These are phyloP conservation scores for Brachionus manjavacas DNA, from an alignment of 1,140 invertebrate species.

Conservation along the genomic window DNA sequence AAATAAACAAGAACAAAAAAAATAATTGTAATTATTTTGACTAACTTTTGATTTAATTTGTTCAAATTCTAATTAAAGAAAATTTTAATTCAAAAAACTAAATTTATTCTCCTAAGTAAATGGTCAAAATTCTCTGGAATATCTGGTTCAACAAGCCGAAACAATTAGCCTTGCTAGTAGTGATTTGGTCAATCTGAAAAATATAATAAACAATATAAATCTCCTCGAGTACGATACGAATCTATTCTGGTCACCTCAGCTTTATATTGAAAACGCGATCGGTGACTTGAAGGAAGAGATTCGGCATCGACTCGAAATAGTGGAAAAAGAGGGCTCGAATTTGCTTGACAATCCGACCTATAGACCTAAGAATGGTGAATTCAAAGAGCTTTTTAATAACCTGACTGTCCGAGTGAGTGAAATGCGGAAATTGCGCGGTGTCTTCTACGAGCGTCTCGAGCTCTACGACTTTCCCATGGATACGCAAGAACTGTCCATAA, in stretches of 20 bases:
- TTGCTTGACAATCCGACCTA: slow-evolving; percentile 12
- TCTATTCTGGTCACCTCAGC: slow-evolving; percentile 35
- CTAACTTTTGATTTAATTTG: neutral
- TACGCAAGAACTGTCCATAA: slow-evolving; percentile 33
- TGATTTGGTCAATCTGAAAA: slow-evolving; percentile 41
- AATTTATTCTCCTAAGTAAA: neutral
- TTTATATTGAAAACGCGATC: slow-evolving; percentile 39
- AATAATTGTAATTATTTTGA: neutral
- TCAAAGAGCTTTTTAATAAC: neutral
- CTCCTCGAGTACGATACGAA: slow-evolving; percentile 29
- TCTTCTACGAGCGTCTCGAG: slow-evolving; percentile 37
- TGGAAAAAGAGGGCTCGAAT: slow-evolving; percentile 35
- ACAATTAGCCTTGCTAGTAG: neutral
- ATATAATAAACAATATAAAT: slow-evolving; percentile 36
- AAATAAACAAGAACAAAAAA: neutral
- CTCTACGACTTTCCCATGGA: slow-evolving; percentile 41
- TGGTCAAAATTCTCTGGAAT: neutral
- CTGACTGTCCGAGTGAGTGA: slow-evolving; percentile 13
- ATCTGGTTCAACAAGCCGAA: slow-evolving; percentile 5
- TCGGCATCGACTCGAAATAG: slow-evolving; percentile 31
- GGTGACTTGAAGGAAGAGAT: slow-evolving; percentile 39
- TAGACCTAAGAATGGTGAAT: slow-evolving; percentile 8
- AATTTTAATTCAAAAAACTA: neutral
- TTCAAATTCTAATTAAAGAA: neutral
- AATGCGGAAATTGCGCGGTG: slow-evolving; percentile 4